Base-by-base conservation (phyloP, 2,888 invertebrate species). In the Drosophila fungiperda region DNA sequence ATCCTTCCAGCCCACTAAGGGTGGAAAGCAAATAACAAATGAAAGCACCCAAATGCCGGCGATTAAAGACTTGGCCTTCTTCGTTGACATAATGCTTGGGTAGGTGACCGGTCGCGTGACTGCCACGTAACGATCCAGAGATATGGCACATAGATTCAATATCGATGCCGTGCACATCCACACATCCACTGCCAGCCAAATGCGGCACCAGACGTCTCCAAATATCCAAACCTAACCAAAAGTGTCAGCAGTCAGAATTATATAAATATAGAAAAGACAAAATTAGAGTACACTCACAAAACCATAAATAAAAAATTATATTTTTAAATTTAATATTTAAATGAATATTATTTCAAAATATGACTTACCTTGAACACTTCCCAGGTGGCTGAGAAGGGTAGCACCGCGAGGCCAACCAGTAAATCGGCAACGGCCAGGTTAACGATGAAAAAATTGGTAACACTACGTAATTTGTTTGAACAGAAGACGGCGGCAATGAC, bases 111-210 rank as follows among this genome's bases (percentile, higher is more conserved):
- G 99, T 63, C 98, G 95, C 48, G 99, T 99, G 73, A 99, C 99
- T 32, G 99, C 99, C 87, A 99, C 97, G 94, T 99, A 99, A 93
- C 99, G 95, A 94, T 97, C 97, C 91, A 99, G 94, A 20, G 98
- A 98, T 92, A 99, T 99, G 87, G 98, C 99, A 92, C 98, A 98
- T 64, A 99, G 95, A 93, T 99, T 99, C 84, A 99, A 94, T 90
- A 99, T 99, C 86, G 98, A 98, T 0, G 99, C 98, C 0, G 99
- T 99, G 94, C 99, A 99, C 97, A 99, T 97, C 98, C 99, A 98
- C 15, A 99, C 99, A 93, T 99, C 99, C 67, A 99, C 96, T 0
- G 99, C 99, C 76, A 99, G 94, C 99, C 99, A 99, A 80, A 98
- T 96, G 73, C 97, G 97, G 94, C 99, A 99, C 98, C 99, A 98